Percentiles rank a stretch among this genome's conserved stretches.
These are phyloP conservation scores for Heliothis peltigera DNA, from an alignment of 2,888 invertebrate genomes.

Conservation along the genomic window DNA sequence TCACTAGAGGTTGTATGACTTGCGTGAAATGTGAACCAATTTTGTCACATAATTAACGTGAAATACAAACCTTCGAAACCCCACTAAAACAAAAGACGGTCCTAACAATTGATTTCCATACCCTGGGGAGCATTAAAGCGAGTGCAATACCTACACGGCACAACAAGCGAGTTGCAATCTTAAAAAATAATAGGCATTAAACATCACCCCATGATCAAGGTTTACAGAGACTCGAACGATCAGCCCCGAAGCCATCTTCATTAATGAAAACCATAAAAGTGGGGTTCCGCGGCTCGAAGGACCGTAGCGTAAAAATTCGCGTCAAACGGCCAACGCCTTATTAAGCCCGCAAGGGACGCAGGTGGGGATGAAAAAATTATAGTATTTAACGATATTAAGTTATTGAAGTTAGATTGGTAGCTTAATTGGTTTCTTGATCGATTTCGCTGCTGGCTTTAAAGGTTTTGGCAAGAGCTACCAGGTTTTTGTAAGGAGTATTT, in stretches of 20 bases:
- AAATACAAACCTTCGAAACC: background rate
- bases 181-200: conserved; percentile 77
- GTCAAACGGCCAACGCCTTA: conserved; percentile 83
- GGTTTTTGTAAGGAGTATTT: background rate
- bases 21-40: no score
- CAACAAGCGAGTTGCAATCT: conserved; percentile 68
- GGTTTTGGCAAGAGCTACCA: background rate
- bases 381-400: conserved; percentile 79
- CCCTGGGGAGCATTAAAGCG: conserved; percentile 29
- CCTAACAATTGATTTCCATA: conserved; percentile 53
- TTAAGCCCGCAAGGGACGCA: conserved; percentile 78
- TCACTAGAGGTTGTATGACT: background rate
- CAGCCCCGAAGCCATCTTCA: conserved; percentile 85
- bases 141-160: conserved; percentile 43
- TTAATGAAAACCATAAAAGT: conserved; percentile 87
- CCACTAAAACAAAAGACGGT: conserved; percentile 14
- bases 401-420: conserved; percentile 71
- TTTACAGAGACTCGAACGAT: conserved; percentile 81
- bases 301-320: conserved; percentile 74
- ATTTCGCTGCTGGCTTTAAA: conserved; percentile 18
- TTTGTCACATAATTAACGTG: conserved; percentile 5
- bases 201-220: conserved; percentile 80
- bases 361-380: conserved; percentile 76
- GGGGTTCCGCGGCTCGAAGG: conserved; percentile 66
- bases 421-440: conserved; percentile 60